A percentile compares a stretch with the other conserved stretches of the same genome.
Conservation (phyloP, 2,113 vertebrate species). For the Polyodon spathula region DNA sequence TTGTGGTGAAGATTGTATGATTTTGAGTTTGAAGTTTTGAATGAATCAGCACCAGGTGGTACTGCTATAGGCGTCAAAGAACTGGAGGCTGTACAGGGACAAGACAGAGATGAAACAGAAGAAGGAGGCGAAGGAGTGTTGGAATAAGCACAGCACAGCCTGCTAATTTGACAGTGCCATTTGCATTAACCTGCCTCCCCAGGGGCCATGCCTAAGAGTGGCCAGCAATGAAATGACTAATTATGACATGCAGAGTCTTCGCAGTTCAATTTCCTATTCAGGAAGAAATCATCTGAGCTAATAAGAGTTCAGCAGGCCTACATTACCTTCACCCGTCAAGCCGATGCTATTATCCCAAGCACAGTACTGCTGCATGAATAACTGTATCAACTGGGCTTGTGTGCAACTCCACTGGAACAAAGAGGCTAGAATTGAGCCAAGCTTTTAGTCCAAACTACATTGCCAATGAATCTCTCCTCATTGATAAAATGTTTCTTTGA, state of each 20-base stretch:
- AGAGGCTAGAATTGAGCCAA: neutral
- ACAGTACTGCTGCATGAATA: conserved; percentile 1
- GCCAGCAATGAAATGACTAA: conserved; percentile 25
- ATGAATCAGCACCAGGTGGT: no score
- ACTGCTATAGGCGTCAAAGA: no score
- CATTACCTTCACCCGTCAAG: conserved; percentile 11
- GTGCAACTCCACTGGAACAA: neutral
- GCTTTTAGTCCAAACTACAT: neutral
- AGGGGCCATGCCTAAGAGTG: conserved; percentile 10
- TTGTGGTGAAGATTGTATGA: no score
- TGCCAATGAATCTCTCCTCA: neutral
- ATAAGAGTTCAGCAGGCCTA: conserved; percentile 23
- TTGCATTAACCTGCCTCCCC: conserved; percentile 23
- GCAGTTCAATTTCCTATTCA: conserved; percentile 27
- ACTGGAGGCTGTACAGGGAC: no score
- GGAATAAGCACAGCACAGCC: neutral
- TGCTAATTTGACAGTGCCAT: conserved; percentile 26
- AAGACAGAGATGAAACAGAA: no score
- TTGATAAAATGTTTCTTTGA: no score
- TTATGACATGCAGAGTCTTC: conserved; percentile 23
- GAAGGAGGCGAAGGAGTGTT: no score
- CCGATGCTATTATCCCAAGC: neutral
- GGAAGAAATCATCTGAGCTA: conserved; percentile 25
- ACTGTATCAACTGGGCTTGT: neutral
- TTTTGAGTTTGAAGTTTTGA: no score